Evolutionary conservation across 2,113 vertebrate species (phyloP).

Genomic region (Campylomormyrus numenius): DNA sequence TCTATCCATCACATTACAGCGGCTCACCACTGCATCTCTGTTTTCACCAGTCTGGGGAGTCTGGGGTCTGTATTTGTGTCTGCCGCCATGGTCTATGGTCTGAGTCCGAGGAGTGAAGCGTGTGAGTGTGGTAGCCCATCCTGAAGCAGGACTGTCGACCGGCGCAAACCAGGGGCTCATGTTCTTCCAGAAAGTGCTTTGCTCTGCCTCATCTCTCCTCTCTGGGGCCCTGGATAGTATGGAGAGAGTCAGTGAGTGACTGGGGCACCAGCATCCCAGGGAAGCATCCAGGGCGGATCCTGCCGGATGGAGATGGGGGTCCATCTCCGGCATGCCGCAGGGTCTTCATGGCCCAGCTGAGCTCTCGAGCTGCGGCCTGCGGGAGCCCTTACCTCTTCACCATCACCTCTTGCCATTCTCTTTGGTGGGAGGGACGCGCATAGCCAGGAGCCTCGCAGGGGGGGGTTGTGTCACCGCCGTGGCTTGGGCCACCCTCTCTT

Average conservation of each 20-base stretch:
- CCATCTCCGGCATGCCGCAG: constrained; percentile 13
- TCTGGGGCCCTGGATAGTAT: neutral
- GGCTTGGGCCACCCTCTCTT: constrained; percentile 18
- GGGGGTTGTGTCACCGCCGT: constrained; percentile 25
- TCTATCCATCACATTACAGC: neutral
- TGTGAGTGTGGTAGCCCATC: neutral
- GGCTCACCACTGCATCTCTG: neutral
- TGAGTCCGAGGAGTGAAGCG: too few species aligned
- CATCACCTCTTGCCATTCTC: constrained; percentile 57
- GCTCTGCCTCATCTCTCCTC: neutral
- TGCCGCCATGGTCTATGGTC: neutral
- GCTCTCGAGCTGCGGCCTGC: neutral
- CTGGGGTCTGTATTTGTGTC: neutral
- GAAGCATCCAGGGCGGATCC: neutral
- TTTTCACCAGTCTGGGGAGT: neutral
- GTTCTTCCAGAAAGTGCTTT: neutral
- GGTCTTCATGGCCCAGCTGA: neutral
- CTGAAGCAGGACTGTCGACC: neutral
- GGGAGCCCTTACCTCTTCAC: neutral
- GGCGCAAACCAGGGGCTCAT: neutral
- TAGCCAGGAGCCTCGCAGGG: constrained; percentile 25
- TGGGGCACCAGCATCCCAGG: neutral
- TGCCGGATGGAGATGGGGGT: neutral
- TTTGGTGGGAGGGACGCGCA: constrained; percentile 39
- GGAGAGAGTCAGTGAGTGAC: neutral